phyloP scores from a whole-genome alignment of 2,113 vertebrate species.

The Nipponia nippon region DNA sequence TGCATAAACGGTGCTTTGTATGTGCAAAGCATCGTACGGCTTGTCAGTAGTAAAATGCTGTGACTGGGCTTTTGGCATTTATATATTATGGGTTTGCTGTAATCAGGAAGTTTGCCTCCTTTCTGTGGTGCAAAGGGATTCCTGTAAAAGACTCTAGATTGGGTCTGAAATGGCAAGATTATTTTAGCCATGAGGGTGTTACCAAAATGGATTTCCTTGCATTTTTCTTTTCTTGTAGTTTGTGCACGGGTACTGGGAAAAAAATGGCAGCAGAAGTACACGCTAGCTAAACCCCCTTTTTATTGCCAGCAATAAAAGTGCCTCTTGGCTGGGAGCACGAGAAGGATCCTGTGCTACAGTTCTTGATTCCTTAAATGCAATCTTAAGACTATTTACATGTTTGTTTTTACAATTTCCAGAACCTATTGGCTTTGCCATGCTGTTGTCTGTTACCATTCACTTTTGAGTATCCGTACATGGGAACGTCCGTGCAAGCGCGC shows the following conservation, averaged over 20 bases:
- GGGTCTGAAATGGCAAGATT: not conserved
- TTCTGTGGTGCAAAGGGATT: not conserved
- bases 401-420: not conserved
- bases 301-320: not conserved
- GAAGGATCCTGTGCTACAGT: not conserved
- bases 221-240: not conserved
- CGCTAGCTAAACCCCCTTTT: not conserved
- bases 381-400: not conserved
- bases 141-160: too few relatives aligned
- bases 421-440: not conserved
- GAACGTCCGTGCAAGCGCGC: not conserved
- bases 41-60: not conserved
- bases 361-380: not conserved
- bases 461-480: not conserved
- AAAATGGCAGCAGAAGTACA: not conserved
- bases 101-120: not conserved
- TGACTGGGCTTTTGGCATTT: not conserved
- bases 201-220: not conserved
- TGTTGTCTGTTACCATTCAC: not conserved
- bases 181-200: not conserved
- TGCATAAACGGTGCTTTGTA: not conserved
- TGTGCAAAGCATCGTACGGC: not conserved
- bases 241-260: not conserved
- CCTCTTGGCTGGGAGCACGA: not conserved
- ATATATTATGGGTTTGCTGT: not conserved